Conservation (phyloP, 1,140 invertebrate species). For the Caenorhabditis briggsae region DNA sequence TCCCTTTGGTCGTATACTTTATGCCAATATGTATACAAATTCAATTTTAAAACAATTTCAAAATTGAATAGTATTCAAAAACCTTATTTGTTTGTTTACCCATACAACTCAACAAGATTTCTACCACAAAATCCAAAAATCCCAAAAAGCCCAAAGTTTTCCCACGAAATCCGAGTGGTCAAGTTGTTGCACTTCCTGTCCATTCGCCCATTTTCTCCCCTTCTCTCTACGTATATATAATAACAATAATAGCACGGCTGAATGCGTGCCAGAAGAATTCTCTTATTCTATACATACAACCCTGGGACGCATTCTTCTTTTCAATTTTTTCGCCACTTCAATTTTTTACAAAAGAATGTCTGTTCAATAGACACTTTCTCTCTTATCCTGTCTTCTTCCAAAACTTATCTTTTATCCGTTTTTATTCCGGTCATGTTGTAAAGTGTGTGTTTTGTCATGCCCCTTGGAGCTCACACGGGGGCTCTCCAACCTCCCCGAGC, state of each 20-base stretch:
- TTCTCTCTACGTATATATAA: conserved; percentile 1
- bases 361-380: neutral
- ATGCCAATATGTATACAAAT: neutral
- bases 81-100: neutral
- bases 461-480: neutral
- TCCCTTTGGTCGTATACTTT: no score
- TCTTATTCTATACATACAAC: neutral
- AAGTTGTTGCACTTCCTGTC: conserved; percentile 41
- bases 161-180: no score
- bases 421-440: conserved; percentile 43
- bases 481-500: neutral
- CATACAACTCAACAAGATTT: neutral
- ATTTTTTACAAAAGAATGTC: neutral
- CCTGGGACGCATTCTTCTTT: neutral
- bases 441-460: conserved; percentile 47
- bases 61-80: neutral
- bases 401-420: conserved; percentile 29
- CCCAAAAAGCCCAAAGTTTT: conserved; percentile 3
- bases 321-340: neutral
- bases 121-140: neutral
- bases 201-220: neutral
- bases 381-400: neutral
- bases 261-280: neutral
- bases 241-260: conserved; percentile 46
- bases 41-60: neutral